Base-by-base conservation (phyloP, 1,140 invertebrate genomes). In the Sminthurides bifidus region DNA sequence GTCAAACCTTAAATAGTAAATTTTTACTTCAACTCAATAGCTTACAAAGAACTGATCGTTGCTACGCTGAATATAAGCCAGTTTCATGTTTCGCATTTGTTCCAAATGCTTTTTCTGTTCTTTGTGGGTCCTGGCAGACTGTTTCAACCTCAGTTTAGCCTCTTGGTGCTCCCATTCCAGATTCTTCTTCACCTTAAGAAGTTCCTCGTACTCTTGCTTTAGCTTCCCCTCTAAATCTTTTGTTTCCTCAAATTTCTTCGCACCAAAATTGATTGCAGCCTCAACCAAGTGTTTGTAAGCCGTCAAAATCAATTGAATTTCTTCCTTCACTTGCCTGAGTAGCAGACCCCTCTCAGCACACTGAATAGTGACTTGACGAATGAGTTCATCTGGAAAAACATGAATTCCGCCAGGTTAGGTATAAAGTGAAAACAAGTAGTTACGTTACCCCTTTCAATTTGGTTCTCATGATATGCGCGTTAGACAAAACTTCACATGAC, bases 21-120 rank as follows among this genome's bases (percentile, higher is more conserved):
- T n/a, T n/a, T n/a, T n/a, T n/a, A n/a, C n/a, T n/a, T n/a, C n/a
- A n/a, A n/a, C n/a, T n/a, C n/a, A n/a, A n/a, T n/a, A n/a, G 10
- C 44, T 48, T 48, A 48, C 44, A 48, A 48, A 48, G 24, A 48
- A 48, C 24, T 48, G 44, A 48, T 48, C 44, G 30, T 48, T 48
- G 8, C 21, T 48, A 23, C 44, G 19, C 24, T 48, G 44, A 10
- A 48, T 12, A 19, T 6, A 48, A 14, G 44, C 24, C 12, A 48
- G 19, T 21, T 27, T 10, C 6, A 48, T 23, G 30, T 48, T 48
- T 30, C 44, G 19, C 6, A 27, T 48, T 6, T 10, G 10, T 27
- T 48, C 44, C 14, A 26, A 8, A 21, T 23, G 24, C 27, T 48
- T 48, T 21, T 27, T 23, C 17, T 19, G 26, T 6, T 48, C 44